Percentiles rank a stretch among this genome's conserved stretches.
phyloP scores from a whole-genome alignment of 2,888 invertebrate genomes.

The Ischnus inquisitorius region DNA sequence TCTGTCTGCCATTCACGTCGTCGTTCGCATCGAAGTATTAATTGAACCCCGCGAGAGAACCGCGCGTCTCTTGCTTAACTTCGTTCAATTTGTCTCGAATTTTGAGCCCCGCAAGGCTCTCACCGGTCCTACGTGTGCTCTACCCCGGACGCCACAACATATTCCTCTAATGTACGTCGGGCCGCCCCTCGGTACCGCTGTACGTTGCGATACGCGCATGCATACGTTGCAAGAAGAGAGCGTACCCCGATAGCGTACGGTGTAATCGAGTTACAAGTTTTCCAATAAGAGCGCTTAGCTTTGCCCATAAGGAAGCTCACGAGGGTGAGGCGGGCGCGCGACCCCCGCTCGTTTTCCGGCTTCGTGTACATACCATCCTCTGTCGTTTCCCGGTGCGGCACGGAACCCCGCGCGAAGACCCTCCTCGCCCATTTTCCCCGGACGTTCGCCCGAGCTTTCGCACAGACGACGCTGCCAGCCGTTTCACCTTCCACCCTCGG shows the following conservation, averaged over 20 bases:
- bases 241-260: slow-evolving; percentile 1
- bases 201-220: slow-evolving; percentile 3
- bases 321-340: slow-evolving; percentile 29
- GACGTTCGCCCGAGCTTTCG: slow-evolving; percentile 28
- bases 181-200: background rate
- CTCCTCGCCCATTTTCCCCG: slow-evolving; percentile 49
- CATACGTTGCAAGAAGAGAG: slow-evolving; percentile 17
- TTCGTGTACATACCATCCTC: background rate
- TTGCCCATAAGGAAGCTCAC: slow-evolving; percentile 58
- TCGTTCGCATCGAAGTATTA: slow-evolving; percentile 2
- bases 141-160: slow-evolving; percentile 10
- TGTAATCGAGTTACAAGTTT: slow-evolving; percentile 62
- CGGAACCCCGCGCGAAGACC: slow-evolving; percentile 31
- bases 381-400: background rate
- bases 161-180: slow-evolving; percentile 23
- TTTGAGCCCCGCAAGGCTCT: background rate
- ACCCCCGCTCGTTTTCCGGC: slow-evolving; percentile 38
- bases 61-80: slow-evolving; percentile 37
- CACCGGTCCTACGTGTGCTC: background rate
- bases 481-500: slow-evolving; percentile 24
- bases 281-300: slow-evolving; percentile 63
- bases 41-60: slow-evolving; percentile 26
- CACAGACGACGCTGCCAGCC: background rate
- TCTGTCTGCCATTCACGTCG: background rate
- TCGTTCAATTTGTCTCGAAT: slow-evolving; percentile 17